A percentile compares a stretch with the other conserved stretches of the same genome.
phyloP scores from a whole-genome alignment of 2,797 vertebrate species.

The Enteromius treurensis region DNA sequence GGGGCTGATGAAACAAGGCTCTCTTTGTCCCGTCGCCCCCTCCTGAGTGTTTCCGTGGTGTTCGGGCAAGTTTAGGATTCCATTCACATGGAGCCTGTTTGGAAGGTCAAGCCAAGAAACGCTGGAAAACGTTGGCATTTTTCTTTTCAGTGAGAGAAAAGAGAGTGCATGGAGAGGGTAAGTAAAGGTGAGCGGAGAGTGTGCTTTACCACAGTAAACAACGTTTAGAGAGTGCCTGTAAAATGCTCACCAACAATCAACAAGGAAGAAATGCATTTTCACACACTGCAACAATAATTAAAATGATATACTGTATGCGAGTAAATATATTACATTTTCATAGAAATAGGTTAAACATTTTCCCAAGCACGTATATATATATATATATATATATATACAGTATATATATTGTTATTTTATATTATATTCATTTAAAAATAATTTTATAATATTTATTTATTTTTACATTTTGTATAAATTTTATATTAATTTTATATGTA shows the following conservation, averaged over 20 bases:
- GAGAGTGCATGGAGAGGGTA: slow-evolving; percentile 26
- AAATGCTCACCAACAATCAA: neutral
- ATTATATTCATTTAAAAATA: too few relatives aligned
- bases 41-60: slow-evolving; percentile 47
- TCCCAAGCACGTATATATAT: too few relatives aligned
- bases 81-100: slow-evolving; percentile 56
- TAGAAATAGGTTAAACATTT: neutral
- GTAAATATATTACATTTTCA: neutral
- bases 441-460: too few relatives aligned
- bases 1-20: slow-evolving; percentile 26
- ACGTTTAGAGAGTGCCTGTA: neutral
- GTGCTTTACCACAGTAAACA: slow-evolving; percentile 2
- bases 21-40: slow-evolving; percentile 49
- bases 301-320: too few relatives aligned
- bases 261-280: neutral
- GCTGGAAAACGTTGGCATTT: slow-evolving; percentile 48
- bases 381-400: too few relatives aligned
- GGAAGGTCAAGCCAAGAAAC: slow-evolving; percentile 54
- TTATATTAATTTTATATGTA: too few relatives aligned
- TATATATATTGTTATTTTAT: too few relatives aligned
- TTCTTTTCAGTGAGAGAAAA: slow-evolving; percentile 49
- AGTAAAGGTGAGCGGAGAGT: slow-evolving; percentile 14
- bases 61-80: slow-evolving; percentile 63
- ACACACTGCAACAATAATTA: neutral
- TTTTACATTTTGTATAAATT: too few relatives aligned